Percentiles rank a stretch among this genome's conserved stretches.
Evolutionary conservation across 2,113 vertebrate genomes (phyloP).

Genomic region (Cyphomyrus discorhynchus): DNA sequence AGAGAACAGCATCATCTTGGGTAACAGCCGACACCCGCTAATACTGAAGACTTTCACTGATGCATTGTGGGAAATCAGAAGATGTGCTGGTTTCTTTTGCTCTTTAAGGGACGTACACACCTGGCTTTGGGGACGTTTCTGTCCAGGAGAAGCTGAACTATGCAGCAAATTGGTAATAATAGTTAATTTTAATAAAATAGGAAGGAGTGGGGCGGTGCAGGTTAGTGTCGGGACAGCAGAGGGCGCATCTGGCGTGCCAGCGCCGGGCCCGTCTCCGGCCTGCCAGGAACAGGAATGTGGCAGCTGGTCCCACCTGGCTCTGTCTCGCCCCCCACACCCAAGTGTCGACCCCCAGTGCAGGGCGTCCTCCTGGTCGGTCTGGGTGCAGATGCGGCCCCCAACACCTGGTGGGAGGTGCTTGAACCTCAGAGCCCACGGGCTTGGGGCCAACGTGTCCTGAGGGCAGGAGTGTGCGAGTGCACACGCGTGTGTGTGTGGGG

Average conservation of each 20-base stretch:
- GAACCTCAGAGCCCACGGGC: slow-evolving; percentile 51
- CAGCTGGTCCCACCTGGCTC: slow-evolving; percentile 68
- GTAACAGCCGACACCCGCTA: not conserved
- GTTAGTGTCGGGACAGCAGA: not conserved
- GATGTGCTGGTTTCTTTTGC: not conserved
- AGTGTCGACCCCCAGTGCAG: slow-evolving; percentile 44
- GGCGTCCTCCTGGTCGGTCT: slow-evolving; percentile 51
- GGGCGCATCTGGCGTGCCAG: slow-evolving; percentile 57
- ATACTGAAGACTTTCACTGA: not conserved
- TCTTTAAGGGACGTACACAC: not conserved
- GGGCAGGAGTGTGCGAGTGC: slow-evolving; percentile 7
- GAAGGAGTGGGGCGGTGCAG: not conserved
- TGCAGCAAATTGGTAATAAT: not conserved
- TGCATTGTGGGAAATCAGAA: not conserved
- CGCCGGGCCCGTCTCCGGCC: too few relatives aligned
- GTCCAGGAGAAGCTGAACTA: not conserved
- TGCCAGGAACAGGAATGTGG: slow-evolving; percentile 55
- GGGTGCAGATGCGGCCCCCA: slow-evolving; percentile 51
- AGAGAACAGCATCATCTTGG: slow-evolving; percentile 31
- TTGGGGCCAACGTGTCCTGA: slow-evolving; percentile 47
- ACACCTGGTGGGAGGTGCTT: slow-evolving; percentile 59
- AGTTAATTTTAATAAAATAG: not conserved
- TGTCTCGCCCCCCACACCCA: slow-evolving; percentile 49
- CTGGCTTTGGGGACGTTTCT: not conserved
- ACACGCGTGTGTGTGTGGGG: not conserved